Evolutionary conservation across 2,797 vertebrate species (phyloP).

Genomic region (Sylvia borin): DNA sequence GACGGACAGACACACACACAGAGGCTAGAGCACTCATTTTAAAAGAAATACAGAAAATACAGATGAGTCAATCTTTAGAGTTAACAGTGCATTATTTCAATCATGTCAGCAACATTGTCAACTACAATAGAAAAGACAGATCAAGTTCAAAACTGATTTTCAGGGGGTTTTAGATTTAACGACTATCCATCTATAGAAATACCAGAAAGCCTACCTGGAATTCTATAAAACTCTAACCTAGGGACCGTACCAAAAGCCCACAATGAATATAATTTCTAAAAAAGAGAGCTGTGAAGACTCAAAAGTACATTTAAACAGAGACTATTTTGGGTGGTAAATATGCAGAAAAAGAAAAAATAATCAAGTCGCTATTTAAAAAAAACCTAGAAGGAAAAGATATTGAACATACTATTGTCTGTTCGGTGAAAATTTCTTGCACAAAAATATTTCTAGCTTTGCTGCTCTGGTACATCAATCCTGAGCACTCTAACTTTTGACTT

Average conservation of each 20-base stretch:
- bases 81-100: constrained; percentile 59
- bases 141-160: constrained; percentile 47
- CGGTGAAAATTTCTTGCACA: background rate
- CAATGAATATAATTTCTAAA: constrained; percentile 29
- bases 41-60: constrained; percentile 70
- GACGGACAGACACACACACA: background rate
- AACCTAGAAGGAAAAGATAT: constrained; percentile 1
- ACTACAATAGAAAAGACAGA: constrained; percentile 71
- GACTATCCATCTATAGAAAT: constrained; percentile 50
- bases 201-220: constrained; percentile 63
- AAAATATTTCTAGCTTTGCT: constrained; percentile 71
- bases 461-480: constrained; percentile 77
- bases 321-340: constrained; percentile 37
- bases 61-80: constrained; percentile 54
- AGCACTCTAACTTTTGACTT: constrained; percentile 87
- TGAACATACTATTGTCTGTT: background rate
- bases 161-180: constrained; percentile 44
- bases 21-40: constrained; percentile 40
- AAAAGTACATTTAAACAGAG: constrained; percentile 51
- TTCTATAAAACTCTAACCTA: constrained; percentile 52
- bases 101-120: constrained; percentile 56
- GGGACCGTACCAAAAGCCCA: constrained; percentile 54
- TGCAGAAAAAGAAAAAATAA: background rate
- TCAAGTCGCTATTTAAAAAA: constrained; percentile 29
- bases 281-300: constrained; percentile 54